Evolutionary conservation across 2,113 vertebrate genomes (phyloP).

Genomic region (Regulus satrapa): DNA sequence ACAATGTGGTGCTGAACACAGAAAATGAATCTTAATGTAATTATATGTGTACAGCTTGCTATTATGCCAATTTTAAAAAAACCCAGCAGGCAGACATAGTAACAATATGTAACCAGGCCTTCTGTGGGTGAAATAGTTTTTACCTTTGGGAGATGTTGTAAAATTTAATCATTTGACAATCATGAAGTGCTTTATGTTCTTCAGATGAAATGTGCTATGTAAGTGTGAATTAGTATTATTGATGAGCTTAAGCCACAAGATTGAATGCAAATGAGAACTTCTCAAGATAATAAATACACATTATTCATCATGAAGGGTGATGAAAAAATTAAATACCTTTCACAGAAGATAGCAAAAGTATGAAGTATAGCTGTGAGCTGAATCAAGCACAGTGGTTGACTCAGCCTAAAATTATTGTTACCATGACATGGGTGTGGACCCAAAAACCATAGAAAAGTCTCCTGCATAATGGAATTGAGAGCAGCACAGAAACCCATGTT

Average conservation of each 20-base stretch:
- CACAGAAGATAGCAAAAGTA: not conserved
- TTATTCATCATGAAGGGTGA: not conserved
- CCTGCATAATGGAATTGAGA: not conserved
- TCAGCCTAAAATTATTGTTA: not conserved
- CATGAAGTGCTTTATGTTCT: constrained; percentile 10
- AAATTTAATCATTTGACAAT: constrained; percentile 8
- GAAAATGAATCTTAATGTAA: not conserved
- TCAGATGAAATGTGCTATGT: constrained; percentile 8
- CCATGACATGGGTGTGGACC: no score
- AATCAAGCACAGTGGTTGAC: not conserved
- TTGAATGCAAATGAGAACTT: constrained; percentile 19
- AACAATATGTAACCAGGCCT: not conserved
- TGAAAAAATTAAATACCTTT: not conserved
- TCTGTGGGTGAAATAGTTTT: not conserved
- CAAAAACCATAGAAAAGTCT: not conserved
- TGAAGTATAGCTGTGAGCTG: not conserved
- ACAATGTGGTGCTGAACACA: not conserved
- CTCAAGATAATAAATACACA: not conserved
- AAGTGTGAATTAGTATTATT: constrained; percentile 23
- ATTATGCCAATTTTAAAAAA: not conserved
- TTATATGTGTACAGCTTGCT: not conserved
- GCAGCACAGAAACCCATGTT: not conserved
- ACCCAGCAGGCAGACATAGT: not conserved
- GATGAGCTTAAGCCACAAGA: not conserved
- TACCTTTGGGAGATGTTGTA: not conserved